Base-by-base conservation (phyloP, 2,797 vertebrate species). In the Halcyon leucocephala region DNA sequence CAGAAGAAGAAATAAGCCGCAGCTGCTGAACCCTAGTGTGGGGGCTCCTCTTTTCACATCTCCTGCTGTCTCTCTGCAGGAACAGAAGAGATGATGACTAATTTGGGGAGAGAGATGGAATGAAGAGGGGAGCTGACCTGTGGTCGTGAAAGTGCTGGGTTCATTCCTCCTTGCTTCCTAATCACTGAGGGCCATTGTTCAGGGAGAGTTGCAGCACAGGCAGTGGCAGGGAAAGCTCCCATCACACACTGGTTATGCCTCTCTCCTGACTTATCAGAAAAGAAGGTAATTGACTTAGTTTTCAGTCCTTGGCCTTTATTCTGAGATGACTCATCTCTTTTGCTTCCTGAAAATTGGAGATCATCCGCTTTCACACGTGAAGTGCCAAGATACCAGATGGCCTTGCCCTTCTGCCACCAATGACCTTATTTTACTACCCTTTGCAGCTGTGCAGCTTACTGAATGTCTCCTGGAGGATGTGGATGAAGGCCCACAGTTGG, bases 201-300 rank as follows among this genome's bases (percentile, higher is more conserved):
- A 35, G 70, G 41, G 33, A 52, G 71, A 88, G 57, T 3, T 41
- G 61, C 57, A 73, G 67, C 13, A 7, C 67, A 85, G 81, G 17
- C 51, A 87, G 66, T 0, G 4, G 14, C 70, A 66, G 42, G 54
- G 37, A 74, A 46, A 76, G 58, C 58, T 94, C 87, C 81, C 42
- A n/a, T 61, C 66, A 29, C 42, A 13, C 0, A 1, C 60, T 35
- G 70, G 44, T 78, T 80, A 57, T 21, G n/a, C 6, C 25, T 65
- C 66, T 88, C 39, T 35, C 44, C 81, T 77, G 92, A 92, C 64
- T 92, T 86, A 87, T 81, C 86, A 90, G 71, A 80, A 95, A 91
- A 69, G 33, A 82, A 89, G 33, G 67, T 71, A 93, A 82, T 93
- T 93, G 52, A 80, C 55, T 86, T 95, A 95, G 60, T 88, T 78